Conservation (phyloP, 2,888 invertebrate genomes). For the Thalpophila matura region DNA sequence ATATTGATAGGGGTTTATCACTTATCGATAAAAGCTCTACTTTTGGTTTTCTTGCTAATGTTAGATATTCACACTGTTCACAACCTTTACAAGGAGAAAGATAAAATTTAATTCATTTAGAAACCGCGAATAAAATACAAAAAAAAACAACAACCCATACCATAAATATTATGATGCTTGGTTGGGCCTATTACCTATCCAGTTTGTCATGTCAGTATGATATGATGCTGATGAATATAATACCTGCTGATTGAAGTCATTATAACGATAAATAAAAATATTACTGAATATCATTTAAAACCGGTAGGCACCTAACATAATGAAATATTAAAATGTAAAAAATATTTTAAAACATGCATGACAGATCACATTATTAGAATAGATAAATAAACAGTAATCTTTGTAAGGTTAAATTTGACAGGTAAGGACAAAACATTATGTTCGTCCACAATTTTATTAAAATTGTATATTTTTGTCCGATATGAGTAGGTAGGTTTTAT, state of each 20-base stretch:
- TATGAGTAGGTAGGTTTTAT: background rate
- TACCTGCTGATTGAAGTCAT: background rate
- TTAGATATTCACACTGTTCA: background rate
- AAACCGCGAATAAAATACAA: too few species aligned
- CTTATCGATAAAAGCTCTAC: conserved; percentile 8
- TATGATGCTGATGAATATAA: too few species aligned
- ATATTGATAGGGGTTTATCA: conserved; percentile 28
- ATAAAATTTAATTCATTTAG: too few species aligned
- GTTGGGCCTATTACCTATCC: too few species aligned
- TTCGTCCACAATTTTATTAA: conserved; percentile 16
- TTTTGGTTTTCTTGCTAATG: background rate
- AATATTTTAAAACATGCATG: conserved; percentile 25
- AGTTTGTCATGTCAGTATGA: too few species aligned
- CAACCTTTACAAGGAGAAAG: too few species aligned
- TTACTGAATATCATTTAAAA: conserved; percentile 15
- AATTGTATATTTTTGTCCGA: conserved; percentile 5
- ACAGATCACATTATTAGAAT: conserved; percentile 45
- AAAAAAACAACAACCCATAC: too few species aligned
- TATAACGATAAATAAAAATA: background rate
- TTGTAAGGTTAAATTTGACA: conserved; percentile 55
- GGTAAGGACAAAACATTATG: conserved; percentile 48
- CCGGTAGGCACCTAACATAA: conserved; percentile 16
- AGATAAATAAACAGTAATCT: conserved; percentile 41
- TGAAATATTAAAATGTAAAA: conserved; percentile 21
- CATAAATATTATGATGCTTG: too few species aligned